These are phyloP conservation scores for Pomatostomus ruficeps DNA, from an alignment of 2,113 vertebrate genomes.

Conservation along the genomic window DNA sequence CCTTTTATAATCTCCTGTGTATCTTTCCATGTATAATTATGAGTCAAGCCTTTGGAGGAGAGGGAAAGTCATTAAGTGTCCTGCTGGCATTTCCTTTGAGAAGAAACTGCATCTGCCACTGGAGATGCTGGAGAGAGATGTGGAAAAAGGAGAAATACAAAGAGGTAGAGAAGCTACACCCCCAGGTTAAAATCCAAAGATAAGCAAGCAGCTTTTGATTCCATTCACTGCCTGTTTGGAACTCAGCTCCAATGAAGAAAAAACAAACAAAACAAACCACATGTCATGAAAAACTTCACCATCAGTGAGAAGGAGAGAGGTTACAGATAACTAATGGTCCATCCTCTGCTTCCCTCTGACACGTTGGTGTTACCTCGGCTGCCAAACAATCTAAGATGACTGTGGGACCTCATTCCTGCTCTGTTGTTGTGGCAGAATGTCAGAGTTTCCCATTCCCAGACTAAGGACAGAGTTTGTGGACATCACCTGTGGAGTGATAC, in stretches of 20 bases:
- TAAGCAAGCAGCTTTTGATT: background rate
- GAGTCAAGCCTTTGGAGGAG: background rate
- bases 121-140: background rate
- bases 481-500: background rate
- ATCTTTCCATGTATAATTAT: constrained; percentile 4
- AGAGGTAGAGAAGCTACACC: background rate
- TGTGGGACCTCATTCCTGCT: background rate
- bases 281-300: background rate
- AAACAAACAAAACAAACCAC: background rate
- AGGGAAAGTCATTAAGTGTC: background rate
- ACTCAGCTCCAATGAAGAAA: background rate
- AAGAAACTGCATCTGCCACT: background rate
- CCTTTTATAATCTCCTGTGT: background rate
- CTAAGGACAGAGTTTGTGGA: background rate
- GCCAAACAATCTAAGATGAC: background rate
- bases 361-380: background rate
- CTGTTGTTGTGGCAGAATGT: background rate
- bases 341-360: background rate
- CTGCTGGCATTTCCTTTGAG: background rate
- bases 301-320: background rate
- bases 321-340: background rate
- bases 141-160: background rate
- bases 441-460: background rate
- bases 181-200: background rate
- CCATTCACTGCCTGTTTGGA: background rate